Percentiles rank a stretch among this genome's conserved stretches.
These are phyloP conservation scores for Rhinoderma darwinii DNA, from an alignment of 2,113 vertebrate genomes.

Conservation along the genomic window DNA sequence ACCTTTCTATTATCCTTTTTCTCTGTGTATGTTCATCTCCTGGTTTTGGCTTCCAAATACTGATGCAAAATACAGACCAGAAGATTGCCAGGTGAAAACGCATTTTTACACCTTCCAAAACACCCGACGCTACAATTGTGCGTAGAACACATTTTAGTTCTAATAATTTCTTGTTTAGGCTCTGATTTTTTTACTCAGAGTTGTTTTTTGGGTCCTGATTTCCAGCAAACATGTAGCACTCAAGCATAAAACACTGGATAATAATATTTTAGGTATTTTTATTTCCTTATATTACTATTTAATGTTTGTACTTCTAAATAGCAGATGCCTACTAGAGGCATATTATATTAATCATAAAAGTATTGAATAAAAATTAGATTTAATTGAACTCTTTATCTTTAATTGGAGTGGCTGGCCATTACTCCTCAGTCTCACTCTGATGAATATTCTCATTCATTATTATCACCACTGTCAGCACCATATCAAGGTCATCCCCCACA, in stretches of 20 bases:
- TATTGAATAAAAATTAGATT: not conserved
- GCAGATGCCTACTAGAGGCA: not conserved
- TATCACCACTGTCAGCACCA: not conserved
- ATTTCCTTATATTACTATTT: not conserved
- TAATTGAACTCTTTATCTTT: not conserved
- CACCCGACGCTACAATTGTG: no score
- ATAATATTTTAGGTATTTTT: not conserved
- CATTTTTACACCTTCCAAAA: no score
- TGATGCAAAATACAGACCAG: no score
- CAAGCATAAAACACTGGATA: not conserved
- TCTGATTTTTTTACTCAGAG: no score
- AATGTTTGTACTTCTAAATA: not conserved
- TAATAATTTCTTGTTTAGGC: no score
- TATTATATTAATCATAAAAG: not conserved
- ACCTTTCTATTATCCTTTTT: no score
- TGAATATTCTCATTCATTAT: constrained; percentile 7
- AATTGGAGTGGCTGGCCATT: not conserved
- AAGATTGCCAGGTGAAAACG: no score
- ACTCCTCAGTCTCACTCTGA: not conserved
- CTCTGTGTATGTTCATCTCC: no score
- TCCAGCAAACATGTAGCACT: no score
- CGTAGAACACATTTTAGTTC: no score
- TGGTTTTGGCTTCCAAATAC: no score
- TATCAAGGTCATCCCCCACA: not conserved
- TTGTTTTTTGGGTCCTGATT: no score